A percentile compares a stretch with the other conserved stretches of the same genome.
phyloP scores from a whole-genome alignment of 2,113 vertebrate genomes.

The Uria aalge region DNA sequence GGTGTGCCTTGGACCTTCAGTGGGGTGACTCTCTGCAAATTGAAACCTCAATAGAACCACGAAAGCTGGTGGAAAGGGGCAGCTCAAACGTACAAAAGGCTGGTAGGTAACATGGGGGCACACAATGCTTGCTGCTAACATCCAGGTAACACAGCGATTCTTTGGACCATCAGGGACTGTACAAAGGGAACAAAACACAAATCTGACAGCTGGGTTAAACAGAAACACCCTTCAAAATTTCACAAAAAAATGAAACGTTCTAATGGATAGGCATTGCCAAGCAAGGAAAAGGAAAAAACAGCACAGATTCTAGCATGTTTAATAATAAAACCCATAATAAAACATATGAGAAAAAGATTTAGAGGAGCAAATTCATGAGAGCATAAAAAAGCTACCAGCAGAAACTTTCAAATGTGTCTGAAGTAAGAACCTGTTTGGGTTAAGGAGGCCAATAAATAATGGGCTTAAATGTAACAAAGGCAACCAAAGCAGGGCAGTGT shows the following conservation, averaged over 20 bases:
- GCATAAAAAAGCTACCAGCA: background rate
- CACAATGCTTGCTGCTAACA: background rate
- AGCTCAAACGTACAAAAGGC: background rate
- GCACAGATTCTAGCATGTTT: background rate
- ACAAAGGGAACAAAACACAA: background rate
- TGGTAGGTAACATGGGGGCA: background rate
- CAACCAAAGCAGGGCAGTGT: background rate
- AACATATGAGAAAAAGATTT: background rate
- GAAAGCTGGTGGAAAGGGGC: background rate
- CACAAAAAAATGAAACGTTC: background rate
- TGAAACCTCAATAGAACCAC: background rate
- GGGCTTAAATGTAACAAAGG: background rate
- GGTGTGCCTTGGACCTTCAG: background rate
- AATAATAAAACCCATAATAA: background rate
- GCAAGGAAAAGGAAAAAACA: background rate
- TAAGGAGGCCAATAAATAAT: background rate
- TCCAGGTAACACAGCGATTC: accelerated
- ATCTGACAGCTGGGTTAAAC: background rate
- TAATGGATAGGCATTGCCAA: background rate
- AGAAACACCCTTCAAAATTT: background rate
- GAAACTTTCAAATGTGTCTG: background rate
- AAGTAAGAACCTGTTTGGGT: background rate
- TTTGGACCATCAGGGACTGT: background rate
- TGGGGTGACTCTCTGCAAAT: background rate
- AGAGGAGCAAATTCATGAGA: background rate